phyloP scores from a whole-genome alignment of 2,113 vertebrate genomes.

The Strigops habroptila region DNA sequence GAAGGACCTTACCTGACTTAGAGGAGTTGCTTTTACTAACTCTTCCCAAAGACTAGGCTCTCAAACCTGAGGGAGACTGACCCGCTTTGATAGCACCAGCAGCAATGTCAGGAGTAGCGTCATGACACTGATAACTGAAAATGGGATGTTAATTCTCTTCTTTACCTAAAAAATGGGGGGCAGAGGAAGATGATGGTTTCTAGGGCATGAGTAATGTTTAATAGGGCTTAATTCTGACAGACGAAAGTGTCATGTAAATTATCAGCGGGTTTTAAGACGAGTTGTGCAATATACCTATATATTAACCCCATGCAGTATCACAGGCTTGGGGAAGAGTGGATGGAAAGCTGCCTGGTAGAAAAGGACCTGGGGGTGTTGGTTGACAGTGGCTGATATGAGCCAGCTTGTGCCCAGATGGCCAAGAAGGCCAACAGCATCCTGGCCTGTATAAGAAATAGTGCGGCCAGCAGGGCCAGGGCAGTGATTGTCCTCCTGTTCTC shows the following conservation, averaged over 20 bases:
- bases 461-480: neutral
- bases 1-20: constrained; percentile 29
- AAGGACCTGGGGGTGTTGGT: neutral
- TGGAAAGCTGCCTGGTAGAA: neutral
- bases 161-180: neutral
- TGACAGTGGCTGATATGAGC: accelerated
- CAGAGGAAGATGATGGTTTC: neutral
- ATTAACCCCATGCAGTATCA: neutral
- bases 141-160: neutral
- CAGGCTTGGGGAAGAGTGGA: neutral
- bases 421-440: neutral
- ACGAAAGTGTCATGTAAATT: neutral
- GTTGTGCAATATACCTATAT: neutral
- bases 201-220: neutral
- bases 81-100: neutral
- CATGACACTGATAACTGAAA: neutral
- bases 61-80: neutral
- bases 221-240: neutral
- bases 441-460: neutral
- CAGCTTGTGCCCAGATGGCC: neutral
- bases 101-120: neutral
- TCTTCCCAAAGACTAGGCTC: constrained; percentile 27
- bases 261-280: neutral
- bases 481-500: neutral
- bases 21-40: constrained; percentile 35